These are phyloP conservation scores for Nasalis larvatus DNA, from an alignment of 2,113 vertebrate genomes.

Conservation along the genomic window DNA sequence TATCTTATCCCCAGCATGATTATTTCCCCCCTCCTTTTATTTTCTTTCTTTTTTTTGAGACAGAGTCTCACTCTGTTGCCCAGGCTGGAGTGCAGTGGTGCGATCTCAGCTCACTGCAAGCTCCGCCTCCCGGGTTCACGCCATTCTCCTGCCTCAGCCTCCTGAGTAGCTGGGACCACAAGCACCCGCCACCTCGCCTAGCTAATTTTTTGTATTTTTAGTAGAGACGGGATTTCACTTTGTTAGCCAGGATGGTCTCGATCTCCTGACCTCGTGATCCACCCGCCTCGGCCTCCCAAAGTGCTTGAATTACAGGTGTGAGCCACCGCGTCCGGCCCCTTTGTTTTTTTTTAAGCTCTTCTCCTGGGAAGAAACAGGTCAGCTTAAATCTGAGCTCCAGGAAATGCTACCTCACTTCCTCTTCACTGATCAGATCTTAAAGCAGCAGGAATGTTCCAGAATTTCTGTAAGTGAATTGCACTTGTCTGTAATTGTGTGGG, in stretches of 20 bases:
- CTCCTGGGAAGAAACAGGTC: neutral
- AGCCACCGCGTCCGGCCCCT: too few species aligned
- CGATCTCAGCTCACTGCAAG: too few species aligned
- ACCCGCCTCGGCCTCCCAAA: too few species aligned
- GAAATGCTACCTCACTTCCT: neutral
- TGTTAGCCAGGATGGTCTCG: too few species aligned
- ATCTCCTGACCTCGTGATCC: too few species aligned
- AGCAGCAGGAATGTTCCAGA: neutral
- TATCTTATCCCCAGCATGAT: neutral
- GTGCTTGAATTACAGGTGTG: too few species aligned
- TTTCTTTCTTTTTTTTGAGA: neutral
- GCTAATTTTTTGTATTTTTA: too few species aligned
- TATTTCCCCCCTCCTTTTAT: neutral
- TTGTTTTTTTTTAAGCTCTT: neutral
- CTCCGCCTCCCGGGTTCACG: rapidly evolving
- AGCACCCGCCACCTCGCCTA: rapidly evolving
- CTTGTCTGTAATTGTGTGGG: neutral
- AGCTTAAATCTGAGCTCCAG: neutral
- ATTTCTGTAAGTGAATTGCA: neutral
- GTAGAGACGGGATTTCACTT: too few species aligned
- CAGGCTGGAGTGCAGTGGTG: too few species aligned
- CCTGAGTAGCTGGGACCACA: too few species aligned
- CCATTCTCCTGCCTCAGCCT: too few species aligned
- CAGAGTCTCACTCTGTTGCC: too few species aligned
- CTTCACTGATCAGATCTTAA: neutral